Conservation (phyloP, 2,797 vertebrate genomes). For the Falco naumanni region DNA sequence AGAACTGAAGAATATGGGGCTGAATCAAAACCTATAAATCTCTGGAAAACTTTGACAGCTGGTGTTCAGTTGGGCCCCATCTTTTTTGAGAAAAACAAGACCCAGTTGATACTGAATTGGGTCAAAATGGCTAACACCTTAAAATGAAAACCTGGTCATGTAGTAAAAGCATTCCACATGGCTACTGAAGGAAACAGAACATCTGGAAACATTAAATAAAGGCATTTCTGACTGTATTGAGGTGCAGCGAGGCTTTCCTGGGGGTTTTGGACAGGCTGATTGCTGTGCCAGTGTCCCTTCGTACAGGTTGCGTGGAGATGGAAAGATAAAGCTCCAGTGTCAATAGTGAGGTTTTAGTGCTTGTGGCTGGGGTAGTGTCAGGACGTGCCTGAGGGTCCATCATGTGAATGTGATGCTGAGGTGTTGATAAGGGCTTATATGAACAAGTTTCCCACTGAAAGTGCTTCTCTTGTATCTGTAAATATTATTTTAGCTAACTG, state of each 20-base stretch:
- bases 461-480: not conserved
- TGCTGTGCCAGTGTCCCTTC: accelerated
- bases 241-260: not conserved
- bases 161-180: not conserved
- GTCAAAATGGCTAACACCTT: not conserved
- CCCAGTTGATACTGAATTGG: not conserved
- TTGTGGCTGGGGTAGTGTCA: not conserved
- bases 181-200: not conserved
- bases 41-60: not conserved
- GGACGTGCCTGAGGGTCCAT: not conserved
- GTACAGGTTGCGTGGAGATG: accelerated
- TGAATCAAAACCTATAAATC: not conserved
- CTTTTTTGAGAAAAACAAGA: not conserved
- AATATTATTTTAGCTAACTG: constrained; percentile 4
- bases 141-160: accelerated
- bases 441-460: not conserved
- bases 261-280: not conserved
- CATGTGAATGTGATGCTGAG: not conserved
- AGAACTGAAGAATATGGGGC: not conserved
- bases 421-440: not conserved
- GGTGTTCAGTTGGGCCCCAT: not conserved
- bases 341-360: not conserved
- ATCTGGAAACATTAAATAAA: not conserved
- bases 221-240: not conserved
- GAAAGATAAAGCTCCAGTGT: not conserved